Percentiles rank a stretch among this genome's conserved stretches.
These are phyloP conservation scores for Teinopalpus imperialis DNA, from an alignment of 2,888 invertebrate genomes.

Conservation along the genomic window DNA sequence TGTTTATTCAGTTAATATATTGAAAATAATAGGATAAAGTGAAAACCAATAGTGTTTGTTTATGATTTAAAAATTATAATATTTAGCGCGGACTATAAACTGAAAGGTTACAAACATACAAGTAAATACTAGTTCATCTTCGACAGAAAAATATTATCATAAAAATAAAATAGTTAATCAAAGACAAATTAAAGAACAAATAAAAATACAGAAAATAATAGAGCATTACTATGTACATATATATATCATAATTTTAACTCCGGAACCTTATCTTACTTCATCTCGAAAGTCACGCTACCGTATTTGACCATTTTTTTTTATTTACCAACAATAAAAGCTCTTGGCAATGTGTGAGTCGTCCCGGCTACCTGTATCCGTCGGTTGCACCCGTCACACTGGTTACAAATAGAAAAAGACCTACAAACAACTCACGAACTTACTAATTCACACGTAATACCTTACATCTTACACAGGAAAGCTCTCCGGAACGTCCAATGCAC, in stretches of 20 bases:
- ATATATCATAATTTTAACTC: constrained; percentile 12
- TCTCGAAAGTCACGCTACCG: constrained; percentile 29
- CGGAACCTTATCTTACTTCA: constrained; percentile 17
- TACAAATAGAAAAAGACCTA: constrained; percentile 51
- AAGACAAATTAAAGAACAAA: too few relatives aligned
- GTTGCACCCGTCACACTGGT: constrained; percentile 11
- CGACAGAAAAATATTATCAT: too few relatives aligned
- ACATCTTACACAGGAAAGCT: constrained; percentile 33
- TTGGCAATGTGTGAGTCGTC: constrained; percentile 60
- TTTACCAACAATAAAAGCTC: constrained; percentile 48
- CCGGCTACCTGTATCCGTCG: constrained; percentile 65
- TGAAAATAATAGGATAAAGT: too few relatives aligned
- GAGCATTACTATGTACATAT: too few relatives aligned
- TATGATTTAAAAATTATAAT: too few relatives aligned
- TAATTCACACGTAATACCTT: constrained; percentile 59
- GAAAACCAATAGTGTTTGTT: too few relatives aligned
- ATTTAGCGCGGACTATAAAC: too few relatives aligned
- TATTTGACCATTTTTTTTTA: constrained; percentile 36
- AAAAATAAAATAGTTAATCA: too few relatives aligned
- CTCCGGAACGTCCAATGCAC: background rate
- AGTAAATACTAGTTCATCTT: too few relatives aligned
- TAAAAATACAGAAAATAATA: too few relatives aligned
- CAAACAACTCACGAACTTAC: constrained; percentile 39
- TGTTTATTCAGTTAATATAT: too few relatives aligned
- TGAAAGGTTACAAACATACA: too few relatives aligned